Evolutionary conservation across 2,888 invertebrate genomes (phyloP), one percentile per base, ranked within the genome.

Genomic region (Teleiodes luculella): DNA sequence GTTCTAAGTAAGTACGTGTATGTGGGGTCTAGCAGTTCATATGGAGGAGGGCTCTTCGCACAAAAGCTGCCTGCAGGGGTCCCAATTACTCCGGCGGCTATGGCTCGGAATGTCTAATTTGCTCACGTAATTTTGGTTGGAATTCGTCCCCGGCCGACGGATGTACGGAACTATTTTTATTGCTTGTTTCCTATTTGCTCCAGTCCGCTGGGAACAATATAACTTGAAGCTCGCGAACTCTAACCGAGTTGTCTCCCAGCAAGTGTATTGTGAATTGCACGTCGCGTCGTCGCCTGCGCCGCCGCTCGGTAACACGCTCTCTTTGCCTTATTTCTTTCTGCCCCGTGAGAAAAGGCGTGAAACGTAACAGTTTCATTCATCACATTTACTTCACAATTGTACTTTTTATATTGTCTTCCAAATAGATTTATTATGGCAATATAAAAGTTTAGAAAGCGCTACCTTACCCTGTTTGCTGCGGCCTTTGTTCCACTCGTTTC

Each of bases 51-150:
- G 10, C 7, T 24, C 28, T 41, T 48, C 33, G 47, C 18, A 49
- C 28, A 51, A 14, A 14, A 31, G 48, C 48, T 35, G 65, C 57
- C 68, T 65, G 66, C 68, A 70, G 76, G 70, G 77, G 74, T 74
- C 78, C 78, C 83, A 83, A 85, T 85, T 85, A 87, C 80, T 83
- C 77, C 77, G 71, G 74, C 72, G 70, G 76, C 80, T 79, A 82
- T 86, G 83, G 80, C 76, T 83, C 68, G 86, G 88, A 88, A 88
- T 87, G 86, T 86, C 81, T 87, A 86, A 88, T 87, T 87, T 87
- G 83, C 84, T 86, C 88, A 88, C 89, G 88, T 88, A 86, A 88
- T 88, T 80, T 86, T 80, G 79, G 76, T 70, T 71, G 86, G 86
- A 86, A 87, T 88, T 79, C 72, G 81, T 83, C 84, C 83, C 80